Evolutionary conservation across 1,140 invertebrate species (phyloP), one percentile per base, ranked within the genome.

Genomic region (Cotesia vestalis): DNA sequence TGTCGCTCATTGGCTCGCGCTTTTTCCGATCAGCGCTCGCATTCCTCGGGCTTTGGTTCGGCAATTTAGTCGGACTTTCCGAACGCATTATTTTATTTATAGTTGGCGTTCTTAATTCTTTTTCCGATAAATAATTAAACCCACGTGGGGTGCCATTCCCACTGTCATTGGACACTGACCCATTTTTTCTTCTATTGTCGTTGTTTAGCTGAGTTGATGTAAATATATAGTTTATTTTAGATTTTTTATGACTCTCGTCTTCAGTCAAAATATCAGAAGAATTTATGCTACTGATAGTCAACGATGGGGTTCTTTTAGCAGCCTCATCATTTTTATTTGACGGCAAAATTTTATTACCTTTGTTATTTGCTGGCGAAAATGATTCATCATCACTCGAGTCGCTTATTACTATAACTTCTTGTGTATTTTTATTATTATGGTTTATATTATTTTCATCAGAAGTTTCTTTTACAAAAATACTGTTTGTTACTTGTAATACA

Each of bases 331-430:
- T 53, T 3, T 67, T 34, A 5, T 11, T 27, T 17, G 72, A 60
- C 9, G 20, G 5, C 27, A 74, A 71, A 3, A 60, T 64, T 55
- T 55, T 55, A 72, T 34, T 69, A 53, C 20, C 66, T 57, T 66
- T 73, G 34, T 12, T 60, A 8, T 38, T 72, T 51, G n/a, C 71
- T 0, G 46, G 36, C 17, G 77, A 76, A 20, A 75, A 66, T 5
- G 62, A 63, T 64, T 78, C 55, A 66, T 78, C 69, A 17, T 78
- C 79, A 66, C 78, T 81, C 0, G 79, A 81, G 27, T 81, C 79
- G 40, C 78, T 79, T 17, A 79, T 79, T 4, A 79, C 60, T 8
- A 79, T 78, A 2, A 79, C 52, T 46, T 8, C 40, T 8, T 6
- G 4, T 73, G 34, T 6, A 52, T 51, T 38, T 35, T 27, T 73